These are phyloP conservation scores for Onchidella celtica DNA, from an alignment of 2,888 invertebrate genomes.

Conservation along the genomic window DNA sequence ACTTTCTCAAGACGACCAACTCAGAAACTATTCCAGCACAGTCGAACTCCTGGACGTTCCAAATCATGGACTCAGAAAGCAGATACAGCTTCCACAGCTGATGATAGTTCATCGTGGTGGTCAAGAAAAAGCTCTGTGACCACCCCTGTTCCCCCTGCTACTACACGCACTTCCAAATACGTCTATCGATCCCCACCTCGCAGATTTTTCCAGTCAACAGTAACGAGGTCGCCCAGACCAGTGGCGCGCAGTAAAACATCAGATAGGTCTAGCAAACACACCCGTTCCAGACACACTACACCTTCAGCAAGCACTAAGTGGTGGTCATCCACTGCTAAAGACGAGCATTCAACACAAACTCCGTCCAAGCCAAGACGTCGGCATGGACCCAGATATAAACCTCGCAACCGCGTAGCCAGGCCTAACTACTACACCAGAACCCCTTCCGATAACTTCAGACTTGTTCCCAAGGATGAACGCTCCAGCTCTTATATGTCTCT, in stretches of 20 bases:
- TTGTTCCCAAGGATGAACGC: not conserved
- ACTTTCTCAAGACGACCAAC: not conserved
- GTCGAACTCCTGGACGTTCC: not conserved
- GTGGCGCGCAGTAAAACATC: not conserved
- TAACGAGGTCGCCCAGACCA: not conserved
- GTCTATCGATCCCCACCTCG: too few relatives aligned
- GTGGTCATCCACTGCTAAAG: slow-evolving; percentile 4
- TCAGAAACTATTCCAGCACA: not conserved
- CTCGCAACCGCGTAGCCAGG: not conserved
- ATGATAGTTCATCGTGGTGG: not conserved
- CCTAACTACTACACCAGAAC: slow-evolving; percentile 36
- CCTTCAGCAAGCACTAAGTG: not conserved
- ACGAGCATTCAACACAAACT: not conserved
- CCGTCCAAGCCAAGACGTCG: not conserved
- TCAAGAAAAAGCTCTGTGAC: slow-evolving; percentile 2
- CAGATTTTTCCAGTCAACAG: not conserved
- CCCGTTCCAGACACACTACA: not conserved
- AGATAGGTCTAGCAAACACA: not conserved
- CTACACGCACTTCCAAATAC: not conserved
- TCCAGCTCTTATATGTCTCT: not conserved
- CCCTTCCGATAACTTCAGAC: not conserved
- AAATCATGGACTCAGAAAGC: not conserved
- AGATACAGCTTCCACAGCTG: not conserved
- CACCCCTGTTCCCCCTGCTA: not conserved
- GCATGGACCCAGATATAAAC: not conserved